Evolutionary conservation across 1,140 invertebrate species (phyloP).

Genomic region (Rhyzopertha dominica): DNA sequence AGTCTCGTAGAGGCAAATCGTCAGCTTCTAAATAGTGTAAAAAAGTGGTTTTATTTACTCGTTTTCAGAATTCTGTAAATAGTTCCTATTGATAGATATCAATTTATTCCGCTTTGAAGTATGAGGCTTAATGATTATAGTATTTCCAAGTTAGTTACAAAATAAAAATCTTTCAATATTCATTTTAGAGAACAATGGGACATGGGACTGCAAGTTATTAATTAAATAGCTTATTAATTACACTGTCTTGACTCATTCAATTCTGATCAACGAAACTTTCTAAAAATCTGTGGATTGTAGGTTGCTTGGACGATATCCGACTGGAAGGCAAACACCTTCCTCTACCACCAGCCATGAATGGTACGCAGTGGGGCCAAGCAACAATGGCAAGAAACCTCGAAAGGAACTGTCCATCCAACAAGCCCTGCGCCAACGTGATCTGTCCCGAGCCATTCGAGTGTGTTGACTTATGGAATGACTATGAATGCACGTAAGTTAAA

Average conservation of each 20-base stretch:
- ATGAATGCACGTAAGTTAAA: conserved; percentile 91
- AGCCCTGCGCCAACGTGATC: conserved; percentile 86
- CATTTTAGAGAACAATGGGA: too few species aligned
- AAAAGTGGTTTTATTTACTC: too few species aligned
- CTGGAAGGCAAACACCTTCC: conserved; percentile 90
- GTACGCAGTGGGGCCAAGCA: conserved; percentile 90
- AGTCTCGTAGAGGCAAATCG: too few species aligned
- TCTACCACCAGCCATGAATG: conserved; percentile 86
- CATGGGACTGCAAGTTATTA: too few species aligned
- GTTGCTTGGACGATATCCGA: conserved; percentile 79
- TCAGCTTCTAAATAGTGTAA: too few species aligned
- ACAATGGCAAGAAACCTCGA: conserved; percentile 87
- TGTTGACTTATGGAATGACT: conserved; percentile 93
- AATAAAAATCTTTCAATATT: too few species aligned
- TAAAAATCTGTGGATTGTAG: conserved; percentile 43
- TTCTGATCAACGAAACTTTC: not conserved
- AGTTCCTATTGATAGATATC: too few species aligned
- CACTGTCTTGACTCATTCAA: not conserved
- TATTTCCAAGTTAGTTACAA: too few species aligned
- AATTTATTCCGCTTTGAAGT: too few species aligned
- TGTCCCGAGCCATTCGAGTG: conserved; percentile 93
- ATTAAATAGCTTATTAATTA: conserved; percentile 1
- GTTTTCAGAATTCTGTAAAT: too few species aligned
- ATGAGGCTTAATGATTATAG: too few species aligned
- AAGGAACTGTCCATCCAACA: conserved; percentile 87